phyloP scores from a whole-genome alignment of 1,140 invertebrate genomes.

The Wasmannia auropunctata region DNA sequence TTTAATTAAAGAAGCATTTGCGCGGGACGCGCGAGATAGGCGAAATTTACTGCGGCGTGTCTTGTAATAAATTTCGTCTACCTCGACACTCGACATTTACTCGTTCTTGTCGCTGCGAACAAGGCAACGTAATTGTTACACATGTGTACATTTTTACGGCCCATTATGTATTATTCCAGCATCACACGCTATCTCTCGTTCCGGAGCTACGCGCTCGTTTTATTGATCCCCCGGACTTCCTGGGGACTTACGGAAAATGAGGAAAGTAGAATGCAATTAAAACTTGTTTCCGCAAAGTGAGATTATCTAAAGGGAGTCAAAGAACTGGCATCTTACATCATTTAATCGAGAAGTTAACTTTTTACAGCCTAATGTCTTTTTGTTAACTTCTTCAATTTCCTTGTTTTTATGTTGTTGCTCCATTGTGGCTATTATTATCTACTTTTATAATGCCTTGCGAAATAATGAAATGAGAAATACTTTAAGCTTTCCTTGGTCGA shows the following conservation, averaged over 20 bases:
- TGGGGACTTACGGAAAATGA: conserved; percentile 43
- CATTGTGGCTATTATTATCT: neutral
- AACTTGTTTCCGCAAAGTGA: conserved; percentile 46
- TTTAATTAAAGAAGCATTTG: conserved; percentile 72
- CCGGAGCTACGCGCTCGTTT: conserved; percentile 53
- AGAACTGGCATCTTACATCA: conserved; percentile 31
- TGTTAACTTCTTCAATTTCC: neutral
- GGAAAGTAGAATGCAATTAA: conserved; percentile 58
- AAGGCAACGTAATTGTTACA: conserved; percentile 68
- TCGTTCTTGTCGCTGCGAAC: conserved; percentile 30
- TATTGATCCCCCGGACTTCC: conserved; percentile 46
- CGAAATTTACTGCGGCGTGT: conserved; percentile 66
- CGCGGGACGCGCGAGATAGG: conserved; percentile 63
- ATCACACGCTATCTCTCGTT: conserved; percentile 53
- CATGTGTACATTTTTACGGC: conserved; percentile 58
- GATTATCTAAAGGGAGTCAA: conserved; percentile 26
- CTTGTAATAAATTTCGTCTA: conserved; percentile 70
- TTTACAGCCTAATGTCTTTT: neutral
- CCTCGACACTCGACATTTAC: conserved; percentile 65
- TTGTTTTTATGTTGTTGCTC: neutral
- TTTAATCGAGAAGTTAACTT: conserved; percentile 35
- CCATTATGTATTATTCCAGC: conserved; percentile 58
- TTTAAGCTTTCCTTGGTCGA: neutral
- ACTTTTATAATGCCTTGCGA: neutral
- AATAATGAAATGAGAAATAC: neutral